Evolutionary conservation across 2,888 invertebrate genomes (phyloP).

Genomic region (Zaprionus bogoriensis): DNA sequence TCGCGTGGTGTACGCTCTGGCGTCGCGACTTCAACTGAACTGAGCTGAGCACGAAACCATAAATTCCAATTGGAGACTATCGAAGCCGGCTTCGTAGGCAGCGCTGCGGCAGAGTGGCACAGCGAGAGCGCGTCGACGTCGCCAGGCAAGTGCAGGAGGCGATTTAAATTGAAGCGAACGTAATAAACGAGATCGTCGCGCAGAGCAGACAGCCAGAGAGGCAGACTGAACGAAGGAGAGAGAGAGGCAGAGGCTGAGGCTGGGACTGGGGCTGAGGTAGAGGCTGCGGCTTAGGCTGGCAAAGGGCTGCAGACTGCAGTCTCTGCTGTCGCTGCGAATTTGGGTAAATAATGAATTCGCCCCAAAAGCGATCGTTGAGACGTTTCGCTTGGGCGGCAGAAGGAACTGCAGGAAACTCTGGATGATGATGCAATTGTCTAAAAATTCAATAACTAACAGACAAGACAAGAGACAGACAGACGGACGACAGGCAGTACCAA

Average conservation of each 20-base stretch:
- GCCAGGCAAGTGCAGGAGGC: conserved; percentile 33
- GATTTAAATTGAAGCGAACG: conserved; percentile 58
- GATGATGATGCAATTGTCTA: conserved; percentile 51
- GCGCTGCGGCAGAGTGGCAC: background rate
- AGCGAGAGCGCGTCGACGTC: conserved; percentile 6
- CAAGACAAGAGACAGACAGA: background rate
- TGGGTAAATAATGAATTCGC: conserved; percentile 22
- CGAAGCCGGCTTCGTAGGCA: conserved; percentile 27
- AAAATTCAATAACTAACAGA: conserved; percentile 37
- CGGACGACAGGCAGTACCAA: background rate
- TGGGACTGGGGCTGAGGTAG: background rate
- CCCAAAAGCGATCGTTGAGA: background rate
- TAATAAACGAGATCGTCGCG: conserved; percentile 44
- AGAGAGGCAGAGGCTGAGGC: background rate
- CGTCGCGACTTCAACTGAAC: conserved; percentile 61
- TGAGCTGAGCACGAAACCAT: conserved; percentile 27
- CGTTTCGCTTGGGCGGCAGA: conserved; percentile 36
- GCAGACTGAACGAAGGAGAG: background rate
- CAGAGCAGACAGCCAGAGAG: conserved; percentile 5
- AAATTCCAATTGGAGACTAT: conserved; percentile 1
- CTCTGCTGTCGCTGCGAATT: conserved; percentile 25
- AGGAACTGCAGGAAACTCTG: background rate
- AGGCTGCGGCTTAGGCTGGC: conserved; percentile 7
- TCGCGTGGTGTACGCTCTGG: conserved; percentile 41
- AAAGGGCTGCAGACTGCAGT: conserved; percentile 21